phyloP scores from a whole-genome alignment of 2,113 vertebrate genomes.

The Nyctereutes procyonoides region DNA sequence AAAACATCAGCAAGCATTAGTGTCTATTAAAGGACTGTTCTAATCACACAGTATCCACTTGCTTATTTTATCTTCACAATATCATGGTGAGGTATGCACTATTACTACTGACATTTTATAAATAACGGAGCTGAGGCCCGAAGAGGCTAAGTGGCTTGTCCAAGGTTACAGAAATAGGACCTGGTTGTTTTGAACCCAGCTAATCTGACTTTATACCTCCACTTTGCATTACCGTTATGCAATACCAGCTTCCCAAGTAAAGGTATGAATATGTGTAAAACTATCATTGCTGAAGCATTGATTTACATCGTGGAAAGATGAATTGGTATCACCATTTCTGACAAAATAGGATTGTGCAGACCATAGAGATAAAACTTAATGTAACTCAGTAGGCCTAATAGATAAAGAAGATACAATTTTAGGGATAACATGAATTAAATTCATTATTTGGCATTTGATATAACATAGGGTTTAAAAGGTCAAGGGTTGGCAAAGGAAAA shows the following conservation, averaged over 20 bases:
- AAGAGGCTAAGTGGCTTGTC: neutral
- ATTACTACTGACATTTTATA: neutral
- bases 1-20: neutral
- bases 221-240: neutral
- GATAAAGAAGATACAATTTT: neutral
- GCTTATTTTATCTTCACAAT: neutral
- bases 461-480: neutral
- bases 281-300: neutral
- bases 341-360: neutral
- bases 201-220: neutral
- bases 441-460: neutral
- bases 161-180: neutral
- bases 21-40: neutral
- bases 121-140: neutral
- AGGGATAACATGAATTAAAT: neutral
- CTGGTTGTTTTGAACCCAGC: neutral
- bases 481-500: neutral
- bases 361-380: neutral
- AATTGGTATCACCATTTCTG: neutral
- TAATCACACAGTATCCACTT: neutral
- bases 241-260: neutral
- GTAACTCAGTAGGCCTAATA: neutral
- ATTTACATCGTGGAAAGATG: neutral
- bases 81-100: neutral
- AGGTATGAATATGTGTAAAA: neutral